Evolutionary conservation across 2,888 invertebrate species (phyloP), one percentile per base, ranked within the genome.

Genomic region (Oeneis ivallda): DNA sequence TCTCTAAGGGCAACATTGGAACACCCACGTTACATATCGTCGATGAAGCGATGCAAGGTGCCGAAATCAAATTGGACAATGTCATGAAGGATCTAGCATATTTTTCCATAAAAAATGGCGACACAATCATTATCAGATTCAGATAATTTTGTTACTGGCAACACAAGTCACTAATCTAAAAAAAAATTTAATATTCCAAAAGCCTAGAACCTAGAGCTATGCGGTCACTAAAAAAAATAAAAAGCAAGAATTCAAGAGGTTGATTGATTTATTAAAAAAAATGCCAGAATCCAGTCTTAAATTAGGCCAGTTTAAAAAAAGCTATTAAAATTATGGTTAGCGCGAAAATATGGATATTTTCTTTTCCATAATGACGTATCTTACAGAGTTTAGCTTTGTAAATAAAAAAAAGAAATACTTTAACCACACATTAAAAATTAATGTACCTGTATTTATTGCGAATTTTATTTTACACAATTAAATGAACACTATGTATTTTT

Each of bases 41-140:
- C 1, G 94, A 94, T 74, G 92, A 92, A 11, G 86, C 92, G 72
- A 90, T 93, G 84, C 83, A 93, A 6, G 93, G 94, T 17, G 93
- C 96, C 10, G 94, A 96, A 79, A 95, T 97, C 74, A 89, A 92
- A 65, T 84, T 98, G 72, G 96, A 97, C 72, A 97, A 97, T 81
- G 95, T 94, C 67, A 94, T 96, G 77, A 96, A 97, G 83, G 95
- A 96, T 77, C 87, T 98, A 50, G 94, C 94, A 58, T 97, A 95
- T 83, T 98, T 95, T 86, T 97, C 97, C 0, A 91, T 98, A 49
- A 96, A 96, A 87, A 95, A 96, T 76, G 96, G 96, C 67, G 97
- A 98, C 86, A 94, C 93, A 67, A 95, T 98, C 73, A 86, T 95
- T 68, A 96, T 95, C 9, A 93, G 94, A 76, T 95, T 94, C 93